These are phyloP conservation scores for Bolborhynchus lineola DNA, from an alignment of 2,113 vertebrate species.

Conservation along the genomic window DNA sequence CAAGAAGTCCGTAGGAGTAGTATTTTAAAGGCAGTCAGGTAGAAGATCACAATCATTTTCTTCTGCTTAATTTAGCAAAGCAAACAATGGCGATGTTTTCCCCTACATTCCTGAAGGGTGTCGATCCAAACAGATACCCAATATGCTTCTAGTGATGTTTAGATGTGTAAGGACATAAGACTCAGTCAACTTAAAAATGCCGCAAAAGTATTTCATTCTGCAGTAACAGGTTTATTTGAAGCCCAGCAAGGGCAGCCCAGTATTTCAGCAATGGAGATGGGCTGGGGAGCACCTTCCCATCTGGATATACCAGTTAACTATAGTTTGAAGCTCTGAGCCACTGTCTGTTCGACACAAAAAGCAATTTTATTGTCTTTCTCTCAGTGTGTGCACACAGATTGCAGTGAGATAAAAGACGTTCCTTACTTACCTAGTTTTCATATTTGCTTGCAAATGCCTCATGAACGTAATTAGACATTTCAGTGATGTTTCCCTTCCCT, in stretches of 20 bases:
- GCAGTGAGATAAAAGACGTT: neutral
- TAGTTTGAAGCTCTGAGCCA: neutral
- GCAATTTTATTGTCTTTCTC: neutral
- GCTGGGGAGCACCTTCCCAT: neutral
- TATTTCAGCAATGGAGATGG: rapidly evolving
- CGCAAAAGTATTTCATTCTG: neutral
- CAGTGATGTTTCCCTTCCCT: neutral
- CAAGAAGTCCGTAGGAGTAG: neutral
- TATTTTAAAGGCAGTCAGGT: neutral
- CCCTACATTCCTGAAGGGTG: neutral
- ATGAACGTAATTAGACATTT: neutral
- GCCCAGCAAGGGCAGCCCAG: neutral
- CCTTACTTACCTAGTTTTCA: rapidly evolving
- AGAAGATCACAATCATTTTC: neutral
- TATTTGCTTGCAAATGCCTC: neutral
- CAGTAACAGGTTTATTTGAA: rapidly evolving
- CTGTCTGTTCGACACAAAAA: neutral
- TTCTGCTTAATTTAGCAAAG: neutral
- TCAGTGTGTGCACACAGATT: neutral
- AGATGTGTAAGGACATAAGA: neutral
- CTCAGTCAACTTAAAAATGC: neutral
- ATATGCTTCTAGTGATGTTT: neutral
- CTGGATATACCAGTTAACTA: too few relatives aligned
- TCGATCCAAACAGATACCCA: neutral
- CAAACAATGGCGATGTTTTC: neutral